Base-by-base conservation (phyloP, 2,797 vertebrate species). In the Amphiprion clarkii region DNA sequence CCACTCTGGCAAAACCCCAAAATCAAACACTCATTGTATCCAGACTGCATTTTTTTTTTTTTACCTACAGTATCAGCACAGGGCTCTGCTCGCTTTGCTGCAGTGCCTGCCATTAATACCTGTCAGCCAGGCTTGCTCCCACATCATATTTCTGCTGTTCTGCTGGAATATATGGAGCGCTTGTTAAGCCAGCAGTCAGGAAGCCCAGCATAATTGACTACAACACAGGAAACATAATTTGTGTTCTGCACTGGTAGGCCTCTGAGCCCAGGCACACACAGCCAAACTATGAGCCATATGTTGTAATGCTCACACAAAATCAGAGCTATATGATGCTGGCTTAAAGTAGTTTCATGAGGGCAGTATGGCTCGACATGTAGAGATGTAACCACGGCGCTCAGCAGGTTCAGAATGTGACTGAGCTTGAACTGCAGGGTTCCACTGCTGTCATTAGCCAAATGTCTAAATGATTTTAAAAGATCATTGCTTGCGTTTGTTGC, bases 21-120 rank as follows among this genome's bases (percentile, higher is more conserved):
- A 46, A 46, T 46, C 44, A 46, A 85, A 79, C 74, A 85, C 68
- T 62, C 53, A 55, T 13, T 55, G 40, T 71, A 83, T 75, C 77
- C 72, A 71, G 78, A 77, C 81, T 65, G 75, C 83, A 17, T 40
- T 83, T n/a, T 39, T 62, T 19, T 42, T 40, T 42, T 40, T 51
- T 17, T 21, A 76, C 48, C 31, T 78, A 55, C 65, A 31, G 65
- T 62, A 58, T 68, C 55, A 74, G 64, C 61, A 17, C 55, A 49
- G 53, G n/a, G 66, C 73, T 69, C 72, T 72, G 78, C 63, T 85
- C 85, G 78, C 90, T 84, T 77, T 88, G 84, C 81, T 88, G 84
- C 91, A 90, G 87, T 88, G 86, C 83, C 83, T 66, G 91, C 89
- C 92, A 92, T 94, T 92, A 89, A 93, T 92, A 93, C 86, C 91